Evolutionary conservation across 2,888 invertebrate genomes (phyloP).

Genomic region (Polyommatus iphigenia): DNA sequence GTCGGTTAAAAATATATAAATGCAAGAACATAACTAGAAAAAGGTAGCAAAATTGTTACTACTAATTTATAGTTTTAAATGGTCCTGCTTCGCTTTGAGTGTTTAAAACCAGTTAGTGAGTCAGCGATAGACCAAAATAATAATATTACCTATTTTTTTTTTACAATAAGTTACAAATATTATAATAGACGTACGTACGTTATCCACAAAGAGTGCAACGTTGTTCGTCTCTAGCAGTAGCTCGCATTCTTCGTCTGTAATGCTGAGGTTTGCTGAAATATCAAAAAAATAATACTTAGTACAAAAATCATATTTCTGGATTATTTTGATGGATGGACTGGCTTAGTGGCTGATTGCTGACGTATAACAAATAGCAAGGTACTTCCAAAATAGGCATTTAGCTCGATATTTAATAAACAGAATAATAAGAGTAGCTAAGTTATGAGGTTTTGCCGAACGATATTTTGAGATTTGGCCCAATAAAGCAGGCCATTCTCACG

Average conservation of each 20-base stretch:
- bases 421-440: neutral
- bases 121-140: no score
- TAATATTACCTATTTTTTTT: no score
- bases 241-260: conserved; percentile 74
- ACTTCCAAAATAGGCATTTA: neutral
- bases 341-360: no score
- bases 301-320: neutral
- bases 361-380: no score
- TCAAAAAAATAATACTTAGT: neutral
- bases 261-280: conserved; percentile 62
- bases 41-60: no score
- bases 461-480: neutral
- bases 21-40: no score
- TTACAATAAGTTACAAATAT: neutral
- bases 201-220: conserved; percentile 70
- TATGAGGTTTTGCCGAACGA: neutral
- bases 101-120: neutral
- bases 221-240: conserved; percentile 66
- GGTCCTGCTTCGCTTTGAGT: neutral
- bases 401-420: neutral
- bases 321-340: no score
- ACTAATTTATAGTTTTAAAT: no score
- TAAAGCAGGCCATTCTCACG: conserved; percentile 23
- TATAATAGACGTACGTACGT: conserved; percentile 56
- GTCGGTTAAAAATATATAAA: no score